Conservation (phyloP, 2,888 invertebrate genomes). For the Thymelicus acteon region DNA sequence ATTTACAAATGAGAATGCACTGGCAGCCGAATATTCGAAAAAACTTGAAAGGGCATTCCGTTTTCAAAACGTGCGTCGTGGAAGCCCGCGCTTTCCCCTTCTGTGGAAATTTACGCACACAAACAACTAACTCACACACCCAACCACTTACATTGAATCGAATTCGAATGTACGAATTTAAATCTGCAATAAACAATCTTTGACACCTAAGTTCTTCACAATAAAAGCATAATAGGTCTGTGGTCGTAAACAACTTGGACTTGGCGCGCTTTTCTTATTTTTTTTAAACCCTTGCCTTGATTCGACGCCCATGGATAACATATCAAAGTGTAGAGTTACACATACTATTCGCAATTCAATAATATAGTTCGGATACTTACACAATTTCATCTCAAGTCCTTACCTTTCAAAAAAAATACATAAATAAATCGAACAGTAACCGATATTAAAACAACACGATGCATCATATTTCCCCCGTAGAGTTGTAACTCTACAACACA, state of each 20-base stretch:
- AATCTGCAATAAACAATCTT: constrained; percentile 12
- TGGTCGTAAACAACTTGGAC: constrained; percentile 28
- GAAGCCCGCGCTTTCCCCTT: constrained; percentile 66
- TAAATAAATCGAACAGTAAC: constrained; percentile 77
- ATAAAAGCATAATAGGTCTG: constrained; percentile 24
- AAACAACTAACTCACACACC: constrained; percentile 35
- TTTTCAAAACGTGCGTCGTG: constrained; percentile 70
- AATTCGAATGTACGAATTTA: constrained; percentile 23
- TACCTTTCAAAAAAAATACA: constrained; percentile 66
- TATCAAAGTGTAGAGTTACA: constrained; percentile 32
- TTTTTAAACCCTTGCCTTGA: constrained; percentile 30
- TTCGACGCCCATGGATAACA: constrained; percentile 25
- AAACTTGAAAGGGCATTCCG: constrained; percentile 71
- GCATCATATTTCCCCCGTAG: constrained; percentile 80
- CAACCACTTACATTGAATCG: constrained; percentile 1
- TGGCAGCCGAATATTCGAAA: constrained; percentile 62
- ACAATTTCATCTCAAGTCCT: constrained; percentile 52
- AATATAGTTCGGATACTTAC: constrained; percentile 39
- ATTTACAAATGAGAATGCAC: constrained; percentile 36
- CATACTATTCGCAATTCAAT: constrained; percentile 38
- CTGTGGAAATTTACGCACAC: constrained; percentile 65
- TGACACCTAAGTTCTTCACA: constrained; percentile 11
- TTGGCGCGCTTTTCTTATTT: constrained; percentile 17
- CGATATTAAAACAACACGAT: constrained; percentile 82
- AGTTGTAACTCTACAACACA: constrained; percentile 58